Evolutionary conservation across 1,140 invertebrate genomes (phyloP).

Genomic region (Andrena cerasifolii): DNA sequence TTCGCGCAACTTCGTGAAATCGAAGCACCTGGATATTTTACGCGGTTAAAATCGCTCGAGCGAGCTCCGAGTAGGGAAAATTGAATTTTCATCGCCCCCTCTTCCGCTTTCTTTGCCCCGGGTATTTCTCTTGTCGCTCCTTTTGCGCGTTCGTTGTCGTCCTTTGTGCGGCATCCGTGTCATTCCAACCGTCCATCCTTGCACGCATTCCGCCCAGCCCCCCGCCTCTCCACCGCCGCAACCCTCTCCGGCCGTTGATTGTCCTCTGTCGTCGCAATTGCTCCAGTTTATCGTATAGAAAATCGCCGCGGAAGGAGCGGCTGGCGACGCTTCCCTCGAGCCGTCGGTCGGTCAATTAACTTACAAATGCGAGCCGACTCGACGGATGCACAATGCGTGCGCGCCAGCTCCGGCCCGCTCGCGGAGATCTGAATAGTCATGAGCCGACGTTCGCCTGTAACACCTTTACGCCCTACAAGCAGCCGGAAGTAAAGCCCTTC

Average conservation of each 20-base stretch:
- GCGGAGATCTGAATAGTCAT: constrained; percentile 43
- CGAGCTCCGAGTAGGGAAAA: neutral
- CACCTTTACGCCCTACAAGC: constrained; percentile 12
- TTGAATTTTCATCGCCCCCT: neutral
- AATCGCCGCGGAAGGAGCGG: neutral
- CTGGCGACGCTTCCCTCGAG: neutral
- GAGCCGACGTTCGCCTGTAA: constrained; percentile 5
- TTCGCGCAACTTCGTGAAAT: too few relatives aligned
- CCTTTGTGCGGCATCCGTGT: constrained; percentile 3
- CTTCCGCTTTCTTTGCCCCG: neutral
- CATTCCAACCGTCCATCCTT: neutral
- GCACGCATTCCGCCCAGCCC: neutral
- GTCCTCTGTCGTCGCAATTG: neutral
- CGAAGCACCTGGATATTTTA: neutral
- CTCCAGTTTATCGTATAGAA: constrained; percentile 16
- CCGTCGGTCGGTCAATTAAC: constrained; percentile 32
- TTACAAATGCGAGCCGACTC: constrained; percentile 36
- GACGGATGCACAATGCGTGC: constrained; percentile 1
- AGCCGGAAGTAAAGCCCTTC: constrained; percentile 11
- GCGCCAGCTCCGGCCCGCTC: neutral
- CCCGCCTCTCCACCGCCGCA: neutral
- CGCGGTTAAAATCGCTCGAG: neutral
- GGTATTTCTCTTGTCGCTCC: constrained; percentile 1
- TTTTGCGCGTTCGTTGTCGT: neutral
- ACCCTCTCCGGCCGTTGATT: neutral